Percentiles rank a stretch among this genome's conserved stretches.
These are phyloP conservation scores for Metridium senile DNA, from an alignment of 92 coral and sea anemone genomes.

Conservation along the genomic window DNA sequence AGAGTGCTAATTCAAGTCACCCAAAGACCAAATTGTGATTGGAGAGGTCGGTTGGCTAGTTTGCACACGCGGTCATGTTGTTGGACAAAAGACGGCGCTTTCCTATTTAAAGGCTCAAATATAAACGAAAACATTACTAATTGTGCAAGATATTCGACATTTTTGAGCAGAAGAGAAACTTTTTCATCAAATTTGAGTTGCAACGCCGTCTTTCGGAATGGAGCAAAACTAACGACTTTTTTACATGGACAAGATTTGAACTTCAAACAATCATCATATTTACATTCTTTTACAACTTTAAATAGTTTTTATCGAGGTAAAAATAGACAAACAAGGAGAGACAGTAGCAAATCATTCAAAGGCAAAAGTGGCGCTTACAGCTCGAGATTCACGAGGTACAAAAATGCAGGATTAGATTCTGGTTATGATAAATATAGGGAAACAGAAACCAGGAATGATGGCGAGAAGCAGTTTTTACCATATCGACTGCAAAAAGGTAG, in stretches of 20 bases:
- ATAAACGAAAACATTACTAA: too few relatives aligned
- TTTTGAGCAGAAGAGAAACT: not conserved
- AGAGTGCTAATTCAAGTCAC: not conserved
- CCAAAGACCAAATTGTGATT: not conserved
- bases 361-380: not conserved
- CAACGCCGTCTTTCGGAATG: not conserved
- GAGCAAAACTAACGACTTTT: not conserved
- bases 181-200: not conserved
- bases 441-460: constrained; percentile 5
- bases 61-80: too few relatives aligned
- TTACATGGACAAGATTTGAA: too few relatives aligned
- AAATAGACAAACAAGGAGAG: not conserved
- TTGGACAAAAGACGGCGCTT: too few relatives aligned
- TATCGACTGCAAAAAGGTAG: constrained; percentile 31
- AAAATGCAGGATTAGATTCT: not conserved
- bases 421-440: not conserved
- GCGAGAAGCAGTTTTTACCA: not conserved
- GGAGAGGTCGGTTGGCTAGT: not conserved
- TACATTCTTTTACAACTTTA: not conserved
- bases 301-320: constrained; percentile 8
- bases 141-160: too few relatives aligned
- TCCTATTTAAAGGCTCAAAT: too few relatives aligned
- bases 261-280: not conserved
- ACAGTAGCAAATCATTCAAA: constrained; percentile 8
- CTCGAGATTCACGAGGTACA: not conserved